Base-by-base conservation (phyloP, 2,113 vertebrate genomes). In the Hemichromis elongatus region DNA sequence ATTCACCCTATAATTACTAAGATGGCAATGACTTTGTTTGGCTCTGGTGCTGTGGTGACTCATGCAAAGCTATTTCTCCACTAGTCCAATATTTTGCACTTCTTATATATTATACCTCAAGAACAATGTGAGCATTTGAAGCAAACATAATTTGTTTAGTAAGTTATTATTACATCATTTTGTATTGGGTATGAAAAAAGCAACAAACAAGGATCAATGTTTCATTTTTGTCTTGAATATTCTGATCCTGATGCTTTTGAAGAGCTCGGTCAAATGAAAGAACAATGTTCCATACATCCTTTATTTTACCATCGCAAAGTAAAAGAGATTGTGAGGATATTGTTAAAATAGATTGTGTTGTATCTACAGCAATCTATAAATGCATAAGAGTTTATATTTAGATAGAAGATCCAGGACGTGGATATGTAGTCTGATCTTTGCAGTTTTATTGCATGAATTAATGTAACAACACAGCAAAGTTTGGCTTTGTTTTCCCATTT, bases 1-100 rank as follows among this genome's bases (percentile, higher is more conserved):
- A 89, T 85, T 81, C 75, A 54, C 5, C 24, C 40, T 50, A 21
- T 92, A 86, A 90, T 86, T 61, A 79, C 45, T 70, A 40, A 24
- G 18, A 42, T 77, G 66, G 12, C 19, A 47, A 28, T 6, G 45
- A 45, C 68, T 82, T 82, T 88, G 77, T 83, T 88, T 35, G 55
- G 35, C 40, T 84, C 70, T 77, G 80, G 81, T 53, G 68, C n/a
- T 54, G n/a, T 45, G 7, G 16, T 53, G 53, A 19, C 42, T 33
- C 7, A 1, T 10, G 37, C 66, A 21, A 54, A 12, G 11, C 52
- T 35, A 45, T 42, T 79, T 56, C 19, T 82, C 21, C 0, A 11
- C 7, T 59, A 30, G 24, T 53, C 13, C 40, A 68, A 3, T 19
- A 37, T 59, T 81, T 80, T 53, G 6, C 18, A 26, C 2, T 57